phyloP scores from a whole-genome alignment of 1,140 invertebrate genomes.

The Elysia chlorotica region DNA sequence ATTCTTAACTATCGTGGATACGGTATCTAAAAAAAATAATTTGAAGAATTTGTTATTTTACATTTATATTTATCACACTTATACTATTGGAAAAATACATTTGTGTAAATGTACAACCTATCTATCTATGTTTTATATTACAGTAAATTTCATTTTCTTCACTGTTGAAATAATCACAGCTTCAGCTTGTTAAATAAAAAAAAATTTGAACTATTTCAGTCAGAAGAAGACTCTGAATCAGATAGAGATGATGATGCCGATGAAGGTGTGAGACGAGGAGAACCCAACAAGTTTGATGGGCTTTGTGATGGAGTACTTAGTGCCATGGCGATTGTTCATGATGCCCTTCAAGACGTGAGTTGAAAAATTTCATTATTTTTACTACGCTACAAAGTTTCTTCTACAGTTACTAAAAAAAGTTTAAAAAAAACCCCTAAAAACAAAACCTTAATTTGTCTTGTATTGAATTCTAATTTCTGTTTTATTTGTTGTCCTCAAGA shows the following conservation, averaged over 20 bases:
- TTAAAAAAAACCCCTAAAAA: too few species aligned
- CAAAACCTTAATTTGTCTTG: too few species aligned
- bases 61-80: neutral
- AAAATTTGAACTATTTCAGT: conserved; percentile 20
- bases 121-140: neutral
- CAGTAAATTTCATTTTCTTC: neutral
- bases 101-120: neutral
- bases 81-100: neutral
- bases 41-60: neutral
- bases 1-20: too few species aligned
- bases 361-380: too few species aligned
- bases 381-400: too few species aligned
- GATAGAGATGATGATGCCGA: conserved; percentile 44
- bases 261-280: conserved; percentile 33
- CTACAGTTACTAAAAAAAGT: too few species aligned
- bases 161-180: neutral
- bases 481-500: too few species aligned
- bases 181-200: neutral
- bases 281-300: conserved; percentile 58
- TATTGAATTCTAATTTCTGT: too few species aligned
- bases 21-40: too few species aligned
- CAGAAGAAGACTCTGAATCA: conserved; percentile 32
- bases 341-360: conserved; percentile 49
- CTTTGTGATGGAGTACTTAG: conserved; percentile 57
- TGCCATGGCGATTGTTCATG: conserved; percentile 51